phyloP scores from a whole-genome alignment of 2,797 vertebrate species.

The Uromys caudimaculatus region DNA sequence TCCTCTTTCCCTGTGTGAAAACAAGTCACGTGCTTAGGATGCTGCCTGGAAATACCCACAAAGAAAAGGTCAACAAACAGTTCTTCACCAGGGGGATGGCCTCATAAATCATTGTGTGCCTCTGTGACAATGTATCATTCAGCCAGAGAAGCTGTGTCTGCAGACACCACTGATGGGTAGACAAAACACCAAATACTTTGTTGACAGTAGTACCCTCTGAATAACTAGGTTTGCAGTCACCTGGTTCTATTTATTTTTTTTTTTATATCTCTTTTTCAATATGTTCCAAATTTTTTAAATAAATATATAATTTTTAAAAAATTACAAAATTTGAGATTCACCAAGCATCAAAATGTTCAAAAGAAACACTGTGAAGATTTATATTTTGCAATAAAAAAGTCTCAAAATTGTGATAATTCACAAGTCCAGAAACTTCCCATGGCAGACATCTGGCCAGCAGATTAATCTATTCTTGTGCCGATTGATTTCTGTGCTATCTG shows the following conservation, averaged over 20 bases:
- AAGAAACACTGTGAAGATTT: constrained; percentile 45
- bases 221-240: neutral
- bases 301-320: neutral
- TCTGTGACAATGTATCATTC: constrained; percentile 24
- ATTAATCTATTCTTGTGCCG: constrained; percentile 57
- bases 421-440: constrained; percentile 54
- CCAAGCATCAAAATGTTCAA: constrained; percentile 16
- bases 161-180: constrained; percentile 46
- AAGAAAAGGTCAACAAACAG: constrained; percentile 75
- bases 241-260: constrained; percentile 51
- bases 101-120: constrained; percentile 65
- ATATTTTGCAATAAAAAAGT: constrained; percentile 54
- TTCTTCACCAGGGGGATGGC: neutral
- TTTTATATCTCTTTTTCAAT: neutral
- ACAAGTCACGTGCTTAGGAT: constrained; percentile 55
- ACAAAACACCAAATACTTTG: constrained; percentile 58
- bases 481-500: constrained; percentile 48
- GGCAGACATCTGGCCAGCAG: constrained; percentile 72
- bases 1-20: constrained; percentile 55
- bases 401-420: constrained; percentile 69
- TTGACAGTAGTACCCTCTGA: neutral
- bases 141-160: constrained; percentile 59
- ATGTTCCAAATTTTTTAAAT: constrained; percentile 23
- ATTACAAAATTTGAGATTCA: constrained; percentile 14
- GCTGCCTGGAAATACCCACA: constrained; percentile 59